Evolutionary conservation across 2,888 invertebrate species (phyloP).

Genomic region (Caradrina clavipalpis): DNA sequence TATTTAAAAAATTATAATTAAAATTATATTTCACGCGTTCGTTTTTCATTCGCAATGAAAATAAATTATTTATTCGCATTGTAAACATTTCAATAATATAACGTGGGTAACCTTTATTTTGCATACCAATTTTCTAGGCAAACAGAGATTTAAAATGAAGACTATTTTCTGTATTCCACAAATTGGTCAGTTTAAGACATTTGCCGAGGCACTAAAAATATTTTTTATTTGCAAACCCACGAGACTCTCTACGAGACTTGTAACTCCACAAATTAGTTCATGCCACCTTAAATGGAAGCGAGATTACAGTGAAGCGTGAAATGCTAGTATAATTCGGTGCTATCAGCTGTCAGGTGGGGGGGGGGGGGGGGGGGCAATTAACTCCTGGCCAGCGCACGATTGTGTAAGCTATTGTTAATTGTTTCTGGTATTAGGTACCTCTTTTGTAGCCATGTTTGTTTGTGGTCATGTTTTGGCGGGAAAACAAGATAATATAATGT

Average conservation of each 20-base stretch:
- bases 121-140: no score
- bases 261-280: constrained; percentile 54
- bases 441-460: constrained; percentile 46
- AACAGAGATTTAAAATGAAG: no score
- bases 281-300: constrained; percentile 67
- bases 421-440: constrained; percentile 47
- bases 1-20: no score
- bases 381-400: constrained; percentile 49
- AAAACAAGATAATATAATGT: constrained; percentile 12
- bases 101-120: no score
- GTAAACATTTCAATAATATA: no score
- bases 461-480: constrained; percentile 33
- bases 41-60: no score
- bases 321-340: constrained; percentile 74
- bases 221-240: neutral
- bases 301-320: constrained; percentile 78
- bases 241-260: constrained; percentile 56
- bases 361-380: constrained; percentile 61
- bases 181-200: no score
- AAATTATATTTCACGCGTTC: no score
- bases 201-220: no score
- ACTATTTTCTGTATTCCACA: no score
- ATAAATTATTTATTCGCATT: no score
- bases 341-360: constrained; percentile 72
- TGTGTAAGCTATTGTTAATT: constrained; percentile 66